These are phyloP conservation scores for Heliconius charithonia DNA, from an alignment of 2,888 invertebrate species.

Conservation along the genomic window DNA sequence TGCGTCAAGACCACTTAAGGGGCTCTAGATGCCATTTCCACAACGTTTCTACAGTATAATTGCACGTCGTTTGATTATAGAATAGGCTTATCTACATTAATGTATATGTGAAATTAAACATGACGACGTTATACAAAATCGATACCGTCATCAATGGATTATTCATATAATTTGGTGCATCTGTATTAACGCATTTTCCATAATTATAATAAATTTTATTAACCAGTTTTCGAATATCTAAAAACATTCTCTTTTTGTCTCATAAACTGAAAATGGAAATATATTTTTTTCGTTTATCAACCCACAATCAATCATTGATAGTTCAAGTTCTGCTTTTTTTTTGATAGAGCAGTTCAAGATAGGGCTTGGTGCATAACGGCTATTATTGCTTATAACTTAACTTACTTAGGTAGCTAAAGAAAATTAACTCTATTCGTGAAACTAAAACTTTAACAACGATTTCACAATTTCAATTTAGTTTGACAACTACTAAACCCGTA, in stretches of 20 bases:
- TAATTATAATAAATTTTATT: too few relatives aligned
- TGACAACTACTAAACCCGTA: conserved; percentile 8
- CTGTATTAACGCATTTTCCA: background rate
- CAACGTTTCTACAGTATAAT: conserved; percentile 10
- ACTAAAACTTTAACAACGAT: conserved; percentile 1
- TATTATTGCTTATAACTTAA: too few relatives aligned
- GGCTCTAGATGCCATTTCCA: conserved; percentile 25
- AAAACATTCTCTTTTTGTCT: background rate
- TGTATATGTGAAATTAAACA: conserved; percentile 10
- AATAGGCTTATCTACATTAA: conserved; percentile 9
- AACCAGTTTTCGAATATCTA: background rate
- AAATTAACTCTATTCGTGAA: background rate
- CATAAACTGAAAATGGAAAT: too few relatives aligned
- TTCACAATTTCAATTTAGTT: background rate
- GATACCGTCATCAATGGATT: background rate
- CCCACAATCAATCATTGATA: too few relatives aligned
- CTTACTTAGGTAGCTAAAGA: background rate
- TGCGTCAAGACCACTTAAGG: conserved; percentile 25
- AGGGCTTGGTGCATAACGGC: too few relatives aligned
- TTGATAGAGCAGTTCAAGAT: too few relatives aligned
- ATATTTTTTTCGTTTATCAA: too few relatives aligned
- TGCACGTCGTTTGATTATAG: conserved; percentile 20
- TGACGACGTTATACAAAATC: background rate
- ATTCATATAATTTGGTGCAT: background rate
- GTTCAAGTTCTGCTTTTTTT: too few relatives aligned